Percentiles rank a stretch among this genome's conserved stretches.
Conservation (phyloP, 2,888 invertebrate genomes). For the Phoenoteleia sp. region DNA sequence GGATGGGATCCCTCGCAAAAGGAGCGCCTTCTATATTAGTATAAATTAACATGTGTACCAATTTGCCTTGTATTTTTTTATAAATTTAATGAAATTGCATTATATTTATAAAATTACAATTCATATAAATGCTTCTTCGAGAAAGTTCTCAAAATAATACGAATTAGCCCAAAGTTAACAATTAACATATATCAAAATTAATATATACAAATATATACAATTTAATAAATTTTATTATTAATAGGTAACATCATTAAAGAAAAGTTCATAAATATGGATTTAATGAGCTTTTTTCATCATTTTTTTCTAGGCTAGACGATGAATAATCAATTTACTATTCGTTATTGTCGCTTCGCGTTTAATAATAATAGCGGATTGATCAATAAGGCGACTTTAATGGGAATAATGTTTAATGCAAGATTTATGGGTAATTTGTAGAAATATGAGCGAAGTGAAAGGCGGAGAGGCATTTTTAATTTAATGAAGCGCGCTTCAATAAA, state of each 20-base stretch:
- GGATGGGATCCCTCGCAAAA: too few relatives aligned
- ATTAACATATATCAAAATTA: not conserved
- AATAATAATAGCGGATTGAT: constrained; percentile 46
- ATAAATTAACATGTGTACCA: too few relatives aligned
- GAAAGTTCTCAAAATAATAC: too few relatives aligned
- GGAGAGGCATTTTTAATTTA: constrained; percentile 45
- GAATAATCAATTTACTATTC: constrained; percentile 41
- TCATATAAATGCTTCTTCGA: too few relatives aligned
- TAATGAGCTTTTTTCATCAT: too few relatives aligned
- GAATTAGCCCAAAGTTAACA: too few relatives aligned
- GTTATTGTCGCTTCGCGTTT: constrained; percentile 39
- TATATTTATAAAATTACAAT: too few relatives aligned
- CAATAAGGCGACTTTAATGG: constrained; percentile 52
- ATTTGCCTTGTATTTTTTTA: too few relatives aligned
- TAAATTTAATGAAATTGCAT: too few relatives aligned
- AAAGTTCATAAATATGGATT: too few relatives aligned
- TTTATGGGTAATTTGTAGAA: constrained; percentile 65
- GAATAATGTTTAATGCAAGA: constrained; percentile 59
- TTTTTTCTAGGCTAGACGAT: constrained; percentile 33
- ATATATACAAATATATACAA: not conserved
- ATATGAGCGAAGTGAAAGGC: constrained; percentile 64
- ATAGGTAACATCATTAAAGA: too few relatives aligned
- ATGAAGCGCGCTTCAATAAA: constrained; percentile 60
- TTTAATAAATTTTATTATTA: not conserved
- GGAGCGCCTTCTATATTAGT: too few relatives aligned